A percentile compares a stretch with the other conserved stretches of the same genome.
phyloP scores from a whole-genome alignment of 2,797 vertebrate genomes.

The Pantherophis vulpinus region DNA sequence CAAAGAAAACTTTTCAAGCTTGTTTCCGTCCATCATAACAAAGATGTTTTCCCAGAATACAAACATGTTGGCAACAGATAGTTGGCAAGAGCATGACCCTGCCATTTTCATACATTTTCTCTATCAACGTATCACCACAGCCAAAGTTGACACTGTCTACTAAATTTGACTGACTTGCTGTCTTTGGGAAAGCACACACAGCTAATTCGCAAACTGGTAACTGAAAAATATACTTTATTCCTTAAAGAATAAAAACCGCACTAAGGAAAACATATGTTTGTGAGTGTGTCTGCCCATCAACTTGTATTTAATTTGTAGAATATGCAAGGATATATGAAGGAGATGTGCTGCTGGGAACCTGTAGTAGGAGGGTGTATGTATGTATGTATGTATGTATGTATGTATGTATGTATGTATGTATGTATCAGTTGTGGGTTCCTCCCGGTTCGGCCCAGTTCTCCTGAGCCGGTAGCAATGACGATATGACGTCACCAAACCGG shows the following conservation, averaged over 20 bases:
- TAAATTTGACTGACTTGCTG: slow-evolving; percentile 14
- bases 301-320: not conserved
- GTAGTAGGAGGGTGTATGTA: not conserved
- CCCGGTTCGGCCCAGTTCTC: too few relatives aligned
- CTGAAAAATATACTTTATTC: not conserved
- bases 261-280: not conserved
- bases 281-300: not conserved
- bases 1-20: not conserved
- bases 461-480: too few relatives aligned
- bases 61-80: not conserved
- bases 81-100: slow-evolving; percentile 21
- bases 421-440: too few relatives aligned
- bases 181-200: not conserved
- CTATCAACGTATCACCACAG: not conserved
- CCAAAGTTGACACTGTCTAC: not conserved
- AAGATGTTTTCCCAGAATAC: not conserved
- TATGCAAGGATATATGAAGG: not conserved
- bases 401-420: not conserved
- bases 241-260: not conserved
- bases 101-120: slow-evolving; percentile 20
- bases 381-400: not conserved
- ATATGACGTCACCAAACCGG: too few relatives aligned
- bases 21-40: slow-evolving; percentile 12
- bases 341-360: not conserved
- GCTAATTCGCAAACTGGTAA: not conserved